Conservation (phyloP, 1,140 invertebrate genomes). For the Drosophila nigromelanica region DNA sequence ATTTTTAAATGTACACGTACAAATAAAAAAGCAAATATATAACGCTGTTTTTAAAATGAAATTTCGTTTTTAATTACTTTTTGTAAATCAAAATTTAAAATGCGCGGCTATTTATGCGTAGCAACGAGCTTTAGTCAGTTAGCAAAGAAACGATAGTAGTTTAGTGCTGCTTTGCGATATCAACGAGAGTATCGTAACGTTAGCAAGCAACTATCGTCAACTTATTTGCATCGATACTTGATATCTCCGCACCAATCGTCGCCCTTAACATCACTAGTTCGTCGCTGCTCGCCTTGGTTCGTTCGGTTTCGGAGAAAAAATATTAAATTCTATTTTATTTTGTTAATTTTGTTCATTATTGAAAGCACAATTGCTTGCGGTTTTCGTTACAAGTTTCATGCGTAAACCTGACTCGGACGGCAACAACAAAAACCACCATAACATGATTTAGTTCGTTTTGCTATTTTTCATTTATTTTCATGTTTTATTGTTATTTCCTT, state of each 20-base stretch:
- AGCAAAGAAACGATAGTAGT: background rate
- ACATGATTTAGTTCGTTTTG: constrained; percentile 16
- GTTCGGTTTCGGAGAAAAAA: constrained; percentile 45
- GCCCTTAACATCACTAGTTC: constrained; percentile 29
- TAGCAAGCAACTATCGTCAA: no score
- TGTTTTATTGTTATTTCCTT: constrained; percentile 36
- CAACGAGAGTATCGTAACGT: background rate
- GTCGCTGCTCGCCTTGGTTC: constrained; percentile 39
- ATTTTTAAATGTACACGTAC: background rate
- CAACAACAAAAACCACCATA: constrained; percentile 2
- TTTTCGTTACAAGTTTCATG: constrained; percentile 15
- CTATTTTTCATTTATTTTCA: constrained; percentile 6
- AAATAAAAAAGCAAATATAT: background rate
- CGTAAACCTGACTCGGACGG: constrained; percentile 2
- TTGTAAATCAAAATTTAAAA: background rate
- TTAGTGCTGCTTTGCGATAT: background rate
- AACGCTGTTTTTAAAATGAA: no score
- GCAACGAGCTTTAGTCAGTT: constrained; percentile 1
- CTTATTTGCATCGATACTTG: constrained; percentile 1
- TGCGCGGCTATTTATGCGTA: background rate
- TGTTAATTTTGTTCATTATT: constrained; percentile 48
- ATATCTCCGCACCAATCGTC: background rate
- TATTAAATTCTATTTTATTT: constrained; percentile 48
- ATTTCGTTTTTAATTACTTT: no score
- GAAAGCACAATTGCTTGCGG: constrained; percentile 22